Percentiles rank a stretch among this genome's conserved stretches.
phyloP scores from a whole-genome alignment of 1,140 invertebrate species.

The Eulimnadia texana region DNA sequence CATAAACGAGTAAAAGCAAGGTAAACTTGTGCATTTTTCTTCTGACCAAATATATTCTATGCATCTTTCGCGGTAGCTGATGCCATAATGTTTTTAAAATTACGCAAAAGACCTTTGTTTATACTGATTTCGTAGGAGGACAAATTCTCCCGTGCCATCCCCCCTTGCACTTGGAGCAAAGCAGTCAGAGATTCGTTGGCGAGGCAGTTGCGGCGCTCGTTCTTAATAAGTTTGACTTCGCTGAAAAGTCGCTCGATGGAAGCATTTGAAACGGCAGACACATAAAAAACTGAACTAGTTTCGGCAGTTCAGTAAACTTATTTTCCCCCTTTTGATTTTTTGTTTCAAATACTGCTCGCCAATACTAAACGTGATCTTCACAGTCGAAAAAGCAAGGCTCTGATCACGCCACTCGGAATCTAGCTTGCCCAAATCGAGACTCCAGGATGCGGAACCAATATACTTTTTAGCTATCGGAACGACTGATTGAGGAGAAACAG shows the following conservation, averaged over 20 bases:
- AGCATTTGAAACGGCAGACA: conserved; percentile 7
- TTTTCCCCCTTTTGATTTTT: not conserved
- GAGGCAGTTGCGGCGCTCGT: not conserved
- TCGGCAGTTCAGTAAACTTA: conserved; percentile 6
- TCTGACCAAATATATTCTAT: too few species aligned
- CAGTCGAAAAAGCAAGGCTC: not conserved
- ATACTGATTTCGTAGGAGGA: not conserved
- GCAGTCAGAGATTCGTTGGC: not conserved
- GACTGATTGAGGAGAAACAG: not conserved
- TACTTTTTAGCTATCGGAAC: not conserved
- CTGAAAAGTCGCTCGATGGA: conserved; percentile 2
- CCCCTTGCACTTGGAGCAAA: not conserved
- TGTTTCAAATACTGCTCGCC: not conserved
- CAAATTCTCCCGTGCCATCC: too few species aligned
- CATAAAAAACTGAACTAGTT: not conserved
- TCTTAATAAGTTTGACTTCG: conserved; percentile 6
- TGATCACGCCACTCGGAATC: conserved; percentile 5
- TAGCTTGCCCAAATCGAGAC: not conserved
- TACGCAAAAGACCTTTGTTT: not conserved
- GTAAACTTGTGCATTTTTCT: too few species aligned
- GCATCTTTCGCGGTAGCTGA: not conserved
- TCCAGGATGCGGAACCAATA: not conserved
- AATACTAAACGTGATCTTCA: not conserved
- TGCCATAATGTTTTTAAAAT: not conserved
- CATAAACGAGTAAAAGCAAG: too few species aligned